Evolutionary conservation across 2,888 invertebrate genomes (phyloP).

Genomic region (Strigamia maritima): DNA sequence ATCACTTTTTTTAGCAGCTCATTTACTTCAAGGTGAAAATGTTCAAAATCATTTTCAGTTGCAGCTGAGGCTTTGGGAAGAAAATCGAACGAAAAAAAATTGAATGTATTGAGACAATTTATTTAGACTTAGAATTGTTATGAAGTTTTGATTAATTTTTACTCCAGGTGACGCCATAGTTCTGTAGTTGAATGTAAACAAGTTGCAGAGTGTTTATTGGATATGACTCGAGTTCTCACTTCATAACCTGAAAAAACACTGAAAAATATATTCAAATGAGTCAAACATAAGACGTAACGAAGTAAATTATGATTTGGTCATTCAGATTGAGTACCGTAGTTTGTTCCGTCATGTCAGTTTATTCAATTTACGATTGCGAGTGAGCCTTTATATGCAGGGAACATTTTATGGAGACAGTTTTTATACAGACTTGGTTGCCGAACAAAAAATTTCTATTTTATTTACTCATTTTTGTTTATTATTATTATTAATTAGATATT

Average conservation of each 20-base stretch:
- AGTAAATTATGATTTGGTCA: neutral
- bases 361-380: neutral
- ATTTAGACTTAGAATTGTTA: neutral
- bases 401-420: neutral
- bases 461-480: no score
- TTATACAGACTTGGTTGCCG: neutral
- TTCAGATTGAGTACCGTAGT: neutral
- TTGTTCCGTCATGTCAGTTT: neutral
- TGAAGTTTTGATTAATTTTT: neutral
- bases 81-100: neutral
- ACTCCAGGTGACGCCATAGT: neutral
- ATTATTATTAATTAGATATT: no score
- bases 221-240: neutral
- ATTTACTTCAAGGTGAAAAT: neutral
- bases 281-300: conserved; percentile 4
- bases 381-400: neutral
- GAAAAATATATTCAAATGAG: conserved; percentile 17
- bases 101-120: neutral
- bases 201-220: neutral
- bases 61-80: neutral
- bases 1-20: neutral
- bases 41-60: conserved; percentile 2
- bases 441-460: no score
- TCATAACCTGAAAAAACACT: neutral
- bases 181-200: neutral